phyloP scores from a whole-genome alignment of 1,140 invertebrate species.

The Drosophila sechellia region DNA sequence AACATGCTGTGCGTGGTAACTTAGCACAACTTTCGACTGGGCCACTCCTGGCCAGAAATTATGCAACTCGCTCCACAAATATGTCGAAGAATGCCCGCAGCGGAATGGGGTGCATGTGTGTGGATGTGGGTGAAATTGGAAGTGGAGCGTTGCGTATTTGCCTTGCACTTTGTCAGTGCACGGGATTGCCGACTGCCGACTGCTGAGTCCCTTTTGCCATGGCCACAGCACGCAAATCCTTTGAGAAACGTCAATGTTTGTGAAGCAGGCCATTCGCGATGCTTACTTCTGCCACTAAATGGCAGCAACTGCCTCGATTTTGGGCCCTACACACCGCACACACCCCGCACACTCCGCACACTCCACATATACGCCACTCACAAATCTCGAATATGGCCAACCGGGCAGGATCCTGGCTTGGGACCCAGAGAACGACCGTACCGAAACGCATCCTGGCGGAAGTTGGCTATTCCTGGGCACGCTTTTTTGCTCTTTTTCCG shows the following conservation, averaged over 20 bases:
- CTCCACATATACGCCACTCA: constrained; percentile 10
- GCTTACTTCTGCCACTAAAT: constrained; percentile 52
- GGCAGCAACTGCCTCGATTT: constrained; percentile 52
- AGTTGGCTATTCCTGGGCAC: constrained; percentile 59
- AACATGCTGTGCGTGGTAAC: constrained; percentile 21
- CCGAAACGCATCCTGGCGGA: constrained; percentile 58
- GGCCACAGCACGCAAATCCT: constrained; percentile 67
- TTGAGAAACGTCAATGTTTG: constrained; percentile 79
- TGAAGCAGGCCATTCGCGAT: constrained; percentile 48
- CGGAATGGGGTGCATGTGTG: constrained; percentile 23
- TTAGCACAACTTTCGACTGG: constrained; percentile 22
- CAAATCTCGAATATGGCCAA: constrained; percentile 48
- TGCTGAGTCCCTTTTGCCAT: constrained; percentile 42
- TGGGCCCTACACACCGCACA: constrained; percentile 2
- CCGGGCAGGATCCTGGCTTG: constrained; percentile 1
- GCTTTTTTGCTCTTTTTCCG: constrained; percentile 65
- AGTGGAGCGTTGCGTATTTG: constrained; percentile 58
- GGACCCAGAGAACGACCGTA: constrained; percentile 6
- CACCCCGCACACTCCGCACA: not conserved
- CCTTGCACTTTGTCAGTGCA: constrained; percentile 67
- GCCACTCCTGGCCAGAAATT: constrained; percentile 44
- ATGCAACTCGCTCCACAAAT: constrained; percentile 59
- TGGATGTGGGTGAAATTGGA: constrained; percentile 10
- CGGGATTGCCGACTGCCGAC: constrained; percentile 28
- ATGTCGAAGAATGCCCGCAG: constrained; percentile 39